These are phyloP conservation scores for Sardina pilchardus DNA, from an alignment of 2,113 vertebrate genomes.

Conservation along the genomic window DNA sequence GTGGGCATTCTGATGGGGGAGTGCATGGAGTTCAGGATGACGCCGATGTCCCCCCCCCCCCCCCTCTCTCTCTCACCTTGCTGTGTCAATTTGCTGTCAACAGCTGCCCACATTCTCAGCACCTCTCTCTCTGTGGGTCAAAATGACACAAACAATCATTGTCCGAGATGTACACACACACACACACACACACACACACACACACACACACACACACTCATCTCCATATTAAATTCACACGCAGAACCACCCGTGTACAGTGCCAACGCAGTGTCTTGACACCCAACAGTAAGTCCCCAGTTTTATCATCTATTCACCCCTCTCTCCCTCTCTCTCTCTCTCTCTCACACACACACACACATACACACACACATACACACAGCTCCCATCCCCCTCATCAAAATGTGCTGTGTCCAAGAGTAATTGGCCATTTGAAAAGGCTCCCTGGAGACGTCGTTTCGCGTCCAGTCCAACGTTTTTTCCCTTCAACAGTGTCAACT, in stretches of 20 bases:
- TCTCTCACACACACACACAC: neutral
- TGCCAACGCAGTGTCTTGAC: neutral
- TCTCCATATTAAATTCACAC: neutral
- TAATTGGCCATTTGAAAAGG: neutral
- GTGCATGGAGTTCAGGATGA: neutral
- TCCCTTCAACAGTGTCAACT: neutral
- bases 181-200: conserved; percentile 14
- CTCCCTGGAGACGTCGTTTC: neutral
- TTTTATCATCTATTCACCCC: neutral
- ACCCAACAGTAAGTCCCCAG: neutral
- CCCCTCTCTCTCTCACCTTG: neutral
- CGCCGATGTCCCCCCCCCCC: neutral
- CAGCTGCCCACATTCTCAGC: conserved; percentile 6
- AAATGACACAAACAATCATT: neutral
- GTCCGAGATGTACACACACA: neutral
- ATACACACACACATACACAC: neutral
- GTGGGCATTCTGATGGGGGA: conserved; percentile 3
- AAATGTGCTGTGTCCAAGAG: neutral
- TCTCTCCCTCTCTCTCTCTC: neutral
- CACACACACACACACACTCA: neutral
- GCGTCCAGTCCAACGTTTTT: neutral
- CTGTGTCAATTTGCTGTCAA: neutral
- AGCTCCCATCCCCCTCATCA: neutral
- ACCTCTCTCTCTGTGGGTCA: conserved; percentile 21
- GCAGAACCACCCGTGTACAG: neutral